Evolutionary conservation across 2,113 vertebrate genomes (phyloP).

Genomic region (Diadophis punctatus): DNA sequence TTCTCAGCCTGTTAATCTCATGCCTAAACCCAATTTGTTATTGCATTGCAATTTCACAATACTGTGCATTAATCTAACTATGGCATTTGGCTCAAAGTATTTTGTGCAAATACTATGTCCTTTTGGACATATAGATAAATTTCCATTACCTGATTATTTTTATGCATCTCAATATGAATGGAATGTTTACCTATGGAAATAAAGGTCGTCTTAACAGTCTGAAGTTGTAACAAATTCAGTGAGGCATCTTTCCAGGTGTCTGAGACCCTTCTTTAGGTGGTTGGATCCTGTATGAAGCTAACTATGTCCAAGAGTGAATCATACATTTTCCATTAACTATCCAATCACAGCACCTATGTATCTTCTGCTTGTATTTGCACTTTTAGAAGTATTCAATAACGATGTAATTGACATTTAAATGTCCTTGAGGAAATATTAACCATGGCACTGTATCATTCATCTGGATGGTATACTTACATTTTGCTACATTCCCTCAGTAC

Average conservation of each 20-base stretch:
- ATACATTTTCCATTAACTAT: neutral
- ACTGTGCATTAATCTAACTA: accelerated
- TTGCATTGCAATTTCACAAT: accelerated
- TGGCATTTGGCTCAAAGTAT: neutral
- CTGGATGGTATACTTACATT: neutral
- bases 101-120: neutral
- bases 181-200: neutral
- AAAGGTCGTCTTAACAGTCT: neutral
- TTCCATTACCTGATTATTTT: neutral
- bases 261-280: neutral
- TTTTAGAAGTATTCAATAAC: neutral
- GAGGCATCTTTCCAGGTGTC: neutral
- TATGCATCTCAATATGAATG: neutral
- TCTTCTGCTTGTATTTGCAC: neutral
- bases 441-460: neutral
- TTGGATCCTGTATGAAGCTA: neutral
- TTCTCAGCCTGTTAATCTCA: neutral
- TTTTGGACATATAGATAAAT: neutral
- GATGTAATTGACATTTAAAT: neutral
- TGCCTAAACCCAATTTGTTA: accelerated
- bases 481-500: neutral
- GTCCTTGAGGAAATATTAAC: neutral
- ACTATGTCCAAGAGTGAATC: neutral
- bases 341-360: neutral
- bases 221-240: neutral